A percentile compares a stretch with the other conserved stretches of the same genome.
Evolutionary conservation across 2,888 invertebrate species (phyloP).

Genomic region (Drosophila bunnanda): DNA sequence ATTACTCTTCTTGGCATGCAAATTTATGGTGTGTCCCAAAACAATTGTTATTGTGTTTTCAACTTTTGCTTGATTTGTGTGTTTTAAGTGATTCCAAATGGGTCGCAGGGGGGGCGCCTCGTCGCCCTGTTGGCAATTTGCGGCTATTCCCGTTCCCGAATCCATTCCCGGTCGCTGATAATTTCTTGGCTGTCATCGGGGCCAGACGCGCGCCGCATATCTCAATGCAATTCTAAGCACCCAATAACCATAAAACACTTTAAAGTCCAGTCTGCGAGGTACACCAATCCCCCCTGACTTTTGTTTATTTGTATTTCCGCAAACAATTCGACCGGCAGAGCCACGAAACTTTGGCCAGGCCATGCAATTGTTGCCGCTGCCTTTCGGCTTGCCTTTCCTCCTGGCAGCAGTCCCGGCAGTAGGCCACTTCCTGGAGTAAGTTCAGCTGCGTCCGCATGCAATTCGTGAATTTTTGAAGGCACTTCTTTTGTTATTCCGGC

Average conservation of each 20-base stretch:
- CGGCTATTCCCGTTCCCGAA: slow-evolving; percentile 39
- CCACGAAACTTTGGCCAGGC: slow-evolving; percentile 70
- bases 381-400: slow-evolving; percentile 11
- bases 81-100: slow-evolving; percentile 80
- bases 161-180: slow-evolving; percentile 55
- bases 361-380: slow-evolving; percentile 32
- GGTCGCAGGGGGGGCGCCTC: slow-evolving; percentile 65
- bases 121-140: slow-evolving; percentile 59
- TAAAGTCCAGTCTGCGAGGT: slow-evolving; percentile 31
- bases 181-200: slow-evolving; percentile 73
- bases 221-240: slow-evolving; percentile 66
- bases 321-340: slow-evolving; percentile 67
- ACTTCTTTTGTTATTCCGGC: slow-evolving; percentile 58
- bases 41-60: slow-evolving; percentile 81
- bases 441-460: slow-evolving; percentile 58
- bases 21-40: slow-evolving; percentile 82
- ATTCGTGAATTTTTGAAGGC: slow-evolving; percentile 77
- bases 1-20: slow-evolving; percentile 74
- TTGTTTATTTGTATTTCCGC: slow-evolving; percentile 78
- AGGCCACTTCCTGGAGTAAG: slow-evolving; percentile 72
- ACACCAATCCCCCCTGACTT: slow-evolving; percentile 24
- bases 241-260: slow-evolving; percentile 76
- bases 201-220: slow-evolving; percentile 48
- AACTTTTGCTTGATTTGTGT: slow-evolving; percentile 80
- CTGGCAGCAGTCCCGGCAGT: slow-evolving; percentile 69